Base-by-base conservation (phyloP, 2,888 invertebrate genomes). In the Tuta absoluta region DNA sequence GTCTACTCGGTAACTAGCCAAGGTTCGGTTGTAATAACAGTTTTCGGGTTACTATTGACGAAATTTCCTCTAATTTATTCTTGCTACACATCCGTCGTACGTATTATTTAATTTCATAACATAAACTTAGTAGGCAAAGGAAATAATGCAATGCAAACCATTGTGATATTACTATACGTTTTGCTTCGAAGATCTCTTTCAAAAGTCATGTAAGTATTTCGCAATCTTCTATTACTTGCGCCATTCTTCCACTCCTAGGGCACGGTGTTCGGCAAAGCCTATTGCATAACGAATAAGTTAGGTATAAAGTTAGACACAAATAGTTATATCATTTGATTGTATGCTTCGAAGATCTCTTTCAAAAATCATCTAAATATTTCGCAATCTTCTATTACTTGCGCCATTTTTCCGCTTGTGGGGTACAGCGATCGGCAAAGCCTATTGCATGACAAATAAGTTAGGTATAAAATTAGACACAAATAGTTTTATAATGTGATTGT, bases 281-380 rank as follows among this genome's bases (percentile, higher is more conserved):
- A 63, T 69, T 67, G 67, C 66, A 67, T 67, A 66, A 69, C 64
- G 58, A 69, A 66, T 69, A 62, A 56, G 66, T 51, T 65, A 53
- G 23, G 23, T 53, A 53, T 53, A 23, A 23, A 49, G 21, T 49
- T 21, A 53, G 41, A 59, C 56, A 53, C 53, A 62, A 53, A 53
- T 33, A 23, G 33, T 37, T 51, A n/a, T n/a, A n/a, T n/a, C n/a
- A 38, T 53, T 62, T 41, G 11, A 45, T 24, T 60, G 41, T 45
- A 33, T 24, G 51, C 51, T 53, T 23, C 51, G 51, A 8, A 53
- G 51, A 53, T 21, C 23, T 23, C 24, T 53, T 53, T 53, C 51
- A 23, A 53, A 53, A 53, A 24, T 14, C 10, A 53, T 8, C 3
- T 28, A 5, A 17, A 10, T 17, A 0, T 57, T 57, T 37, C 37